Evolutionary conservation across 2,113 vertebrate species (phyloP), one percentile per base, ranked within the genome.

Genomic region (Mohoua ochrocephala): DNA sequence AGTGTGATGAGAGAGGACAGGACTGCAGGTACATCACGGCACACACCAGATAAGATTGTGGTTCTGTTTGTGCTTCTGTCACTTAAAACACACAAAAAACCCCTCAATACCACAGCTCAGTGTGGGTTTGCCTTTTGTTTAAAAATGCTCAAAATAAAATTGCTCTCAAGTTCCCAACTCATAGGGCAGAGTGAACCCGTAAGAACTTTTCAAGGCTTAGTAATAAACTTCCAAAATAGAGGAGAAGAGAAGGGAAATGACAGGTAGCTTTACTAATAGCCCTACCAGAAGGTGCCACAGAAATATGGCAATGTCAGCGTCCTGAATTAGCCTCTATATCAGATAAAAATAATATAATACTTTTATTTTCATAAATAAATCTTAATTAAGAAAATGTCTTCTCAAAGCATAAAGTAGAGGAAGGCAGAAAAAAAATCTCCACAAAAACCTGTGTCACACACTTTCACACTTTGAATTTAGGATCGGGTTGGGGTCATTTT

Each of bases 361-460:
- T 93, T 94, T 93, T 93, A 78, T 94, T 87, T 87, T 49, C 81
- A 74, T 75, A 87, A 96, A 95, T 93, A 95, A 94, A 96, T 95
- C 89, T 85, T 95, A 90, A 89, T 84, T 96, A 97, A 94, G 85
- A 89, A 90, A 87, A 80, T 21, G 10, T 59, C 75, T 73, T 63
- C 42, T 56, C 44, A 67, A 74, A 80, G 52, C 26, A 63, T 68
- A 79, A 82, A 83, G 37, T 17, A 91, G 30, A 89, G 27, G 28
- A 85, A 87, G 28, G 75, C 4, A 86, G n/a, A 4, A 91, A 89
- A 91, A 92, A 89, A 33, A 9, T 4, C 49, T 59, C 26, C 49
- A 85, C 52, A 82, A 70, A 67, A 88, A 67, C 23, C 54, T 65
- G 13, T 77, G 41, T 53, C 61, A 67, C 59, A 69, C 37, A 56